A percentile compares a stretch with the other conserved stretches of the same genome.
These are phyloP conservation scores for Coelinius sp. DNA, from an alignment of 2,888 invertebrate genomes.

Conservation along the genomic window DNA sequence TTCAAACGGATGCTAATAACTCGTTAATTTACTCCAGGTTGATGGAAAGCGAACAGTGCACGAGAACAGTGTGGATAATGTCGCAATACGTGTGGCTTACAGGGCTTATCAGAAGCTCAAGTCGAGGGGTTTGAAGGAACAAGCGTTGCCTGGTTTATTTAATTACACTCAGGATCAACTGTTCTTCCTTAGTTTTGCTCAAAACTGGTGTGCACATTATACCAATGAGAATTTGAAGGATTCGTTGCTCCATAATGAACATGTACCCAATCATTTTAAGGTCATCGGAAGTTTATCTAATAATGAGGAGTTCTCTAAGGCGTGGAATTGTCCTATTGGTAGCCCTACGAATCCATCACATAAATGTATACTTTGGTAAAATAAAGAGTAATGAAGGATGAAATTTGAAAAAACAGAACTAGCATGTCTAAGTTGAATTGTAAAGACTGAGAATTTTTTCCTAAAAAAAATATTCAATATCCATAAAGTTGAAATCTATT, in stretches of 20 bases:
- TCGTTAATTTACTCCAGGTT: conserved; percentile 71
- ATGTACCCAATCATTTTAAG: conserved; percentile 81
- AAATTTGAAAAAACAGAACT: not conserved
- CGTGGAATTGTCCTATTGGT: conserved; percentile 78
- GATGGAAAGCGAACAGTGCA: conserved; percentile 85
- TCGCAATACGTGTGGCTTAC: conserved; percentile 86
- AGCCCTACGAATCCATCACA: conserved; percentile 79
- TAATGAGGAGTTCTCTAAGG: conserved; percentile 78
- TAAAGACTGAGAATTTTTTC: too few relatives aligned
- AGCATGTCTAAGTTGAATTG: too few relatives aligned
- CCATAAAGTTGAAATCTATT: too few relatives aligned
- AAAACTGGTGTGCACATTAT: conserved; percentile 87
- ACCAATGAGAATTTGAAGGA: conserved; percentile 80
- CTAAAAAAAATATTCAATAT: too few relatives aligned
- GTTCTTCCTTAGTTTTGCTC: conserved; percentile 86
- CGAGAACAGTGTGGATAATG: conserved; percentile 93
- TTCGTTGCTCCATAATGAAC: conserved; percentile 79
- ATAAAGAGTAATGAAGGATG: not conserved
- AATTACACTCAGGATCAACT: conserved; percentile 80
- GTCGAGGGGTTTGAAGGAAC: conserved; percentile 57
- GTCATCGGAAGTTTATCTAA: conserved; percentile 81
- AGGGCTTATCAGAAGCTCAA: conserved; percentile 74
- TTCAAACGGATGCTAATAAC: conserved; percentile 10
- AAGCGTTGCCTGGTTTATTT: conserved; percentile 78
- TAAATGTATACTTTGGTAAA: conserved; percentile 79